Base-by-base conservation (phyloP, 2,888 invertebrate species). In the Teleogryllus oceanicus region DNA sequence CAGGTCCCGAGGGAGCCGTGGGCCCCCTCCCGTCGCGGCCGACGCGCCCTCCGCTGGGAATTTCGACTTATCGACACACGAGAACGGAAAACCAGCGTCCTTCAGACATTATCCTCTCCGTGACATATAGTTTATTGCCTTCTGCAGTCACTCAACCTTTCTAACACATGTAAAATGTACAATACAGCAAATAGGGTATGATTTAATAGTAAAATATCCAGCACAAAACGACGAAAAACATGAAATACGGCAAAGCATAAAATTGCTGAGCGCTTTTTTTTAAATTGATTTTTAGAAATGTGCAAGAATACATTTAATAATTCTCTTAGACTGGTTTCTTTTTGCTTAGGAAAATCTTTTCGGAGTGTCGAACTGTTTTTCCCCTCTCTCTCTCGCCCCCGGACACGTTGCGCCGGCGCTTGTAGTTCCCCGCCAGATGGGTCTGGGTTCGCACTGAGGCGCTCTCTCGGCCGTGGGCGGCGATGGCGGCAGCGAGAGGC, bases 181-280 rank as follows among this genome's bases (percentile, higher is more conserved):
- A 62, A 62, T 62, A 62, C 62, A 62, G 62, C 62, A 62, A 62
- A 62, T 62, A 62, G 13, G 62, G 62, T 62, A 62, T 62, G 62
- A 62, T 62, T 62, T 62, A 62, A 62, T 62, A 62, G 62, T 62
- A 62, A 62, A 62, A 62, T 62, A 62, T 62, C 62, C 62, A 62
- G 62, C 62, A 62, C 62, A 18, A n/a, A 62, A 62, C 16, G 62
- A 62, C 62, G 62, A 62, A 62, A 62, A 62, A 62, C 62, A 62
- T 62, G 62, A 62, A 62, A 18, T 62, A 62, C 16, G 62, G 62
- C 62, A 62, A 62, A 62, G 62, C 62, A 62, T 62, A 62, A 62
- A 62, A 62, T 62, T 62, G 62, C 62, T 62, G n/a, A 62, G 62
- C 62, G n/a, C 62, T 62, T 62, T 62, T 37, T 37, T 62, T 62